Evolutionary conservation across 2,888 invertebrate species (phyloP).

Genomic region (Gandaritis pyraliata): DNA sequence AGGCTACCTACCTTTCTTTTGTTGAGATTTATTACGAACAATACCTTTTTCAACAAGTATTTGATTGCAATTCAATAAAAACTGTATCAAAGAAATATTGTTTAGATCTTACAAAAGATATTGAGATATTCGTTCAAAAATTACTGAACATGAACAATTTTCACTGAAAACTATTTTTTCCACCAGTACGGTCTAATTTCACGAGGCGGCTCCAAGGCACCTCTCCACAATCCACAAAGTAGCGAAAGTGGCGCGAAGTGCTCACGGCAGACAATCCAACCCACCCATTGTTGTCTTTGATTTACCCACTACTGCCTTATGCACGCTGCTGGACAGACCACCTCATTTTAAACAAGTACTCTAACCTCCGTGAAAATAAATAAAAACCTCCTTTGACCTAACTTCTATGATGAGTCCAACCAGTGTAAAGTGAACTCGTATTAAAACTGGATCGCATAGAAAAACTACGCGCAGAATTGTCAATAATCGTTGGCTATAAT

Average conservation of each 20-base stretch:
- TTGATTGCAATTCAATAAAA: too few species aligned
- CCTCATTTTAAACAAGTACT: slow-evolving; percentile 3
- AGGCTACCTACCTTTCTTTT: too few species aligned
- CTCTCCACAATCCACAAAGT: slow-evolving; percentile 74
- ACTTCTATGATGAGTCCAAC: background rate
- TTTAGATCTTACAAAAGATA: too few species aligned
- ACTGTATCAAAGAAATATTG: too few species aligned
- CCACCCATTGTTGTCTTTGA: slow-evolving; percentile 76
- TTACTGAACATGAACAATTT: too few species aligned
- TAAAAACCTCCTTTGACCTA: too few species aligned
- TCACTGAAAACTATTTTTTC: slow-evolving; percentile 43
- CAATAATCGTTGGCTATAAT: slow-evolving; percentile 18
- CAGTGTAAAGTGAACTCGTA: background rate
- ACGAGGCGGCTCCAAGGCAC: slow-evolving; percentile 56
- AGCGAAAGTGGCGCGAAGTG: slow-evolving; percentile 79
- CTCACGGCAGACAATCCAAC: slow-evolving; percentile 72
- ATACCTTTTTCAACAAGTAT: too few species aligned
- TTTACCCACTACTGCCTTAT: slow-evolving; percentile 58
- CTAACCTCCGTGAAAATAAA: background rate
- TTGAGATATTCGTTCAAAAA: too few species aligned
- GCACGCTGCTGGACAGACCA: slow-evolving; percentile 19
- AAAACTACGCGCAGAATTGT: background rate
- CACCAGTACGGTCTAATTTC: slow-evolving; percentile 69
- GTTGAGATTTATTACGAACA: too few species aligned
- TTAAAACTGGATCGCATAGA: background rate